These are phyloP conservation scores for Tridacna crocea DNA, from an alignment of 2,888 invertebrate species.

Conservation along the genomic window DNA sequence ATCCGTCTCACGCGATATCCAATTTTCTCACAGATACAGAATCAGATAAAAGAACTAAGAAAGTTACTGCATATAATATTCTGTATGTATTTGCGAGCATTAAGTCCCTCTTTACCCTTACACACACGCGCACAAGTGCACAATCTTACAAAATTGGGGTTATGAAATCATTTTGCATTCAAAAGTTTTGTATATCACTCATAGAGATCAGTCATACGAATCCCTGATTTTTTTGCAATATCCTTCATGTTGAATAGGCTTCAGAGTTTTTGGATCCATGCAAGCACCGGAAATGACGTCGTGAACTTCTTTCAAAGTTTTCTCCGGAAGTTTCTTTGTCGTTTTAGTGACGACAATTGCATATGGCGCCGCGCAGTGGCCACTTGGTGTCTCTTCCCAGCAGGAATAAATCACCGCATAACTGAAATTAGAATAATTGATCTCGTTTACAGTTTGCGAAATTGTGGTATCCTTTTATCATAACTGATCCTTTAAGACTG, in stretches of 20 bases:
- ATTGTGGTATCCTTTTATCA: no score
- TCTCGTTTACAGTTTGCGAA: no score
- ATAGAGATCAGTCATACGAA: conserved; percentile 2
- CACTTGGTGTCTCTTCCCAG: conserved; percentile 52
- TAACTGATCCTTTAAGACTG: no score
- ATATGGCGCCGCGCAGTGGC: conserved; percentile 47
- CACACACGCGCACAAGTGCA: no score
- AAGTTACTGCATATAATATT: no score
- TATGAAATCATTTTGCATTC: no score
- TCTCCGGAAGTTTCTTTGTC: conserved; percentile 29
- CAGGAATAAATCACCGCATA: conserved; percentile 57
- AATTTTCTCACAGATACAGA: no score
- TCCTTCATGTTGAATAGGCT: conserved; percentile 40
- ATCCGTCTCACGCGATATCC: no score
- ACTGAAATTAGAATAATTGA: conserved; percentile 28
- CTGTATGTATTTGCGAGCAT: no score
- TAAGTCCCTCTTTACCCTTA: no score
- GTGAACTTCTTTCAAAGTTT: conserved; percentile 32
- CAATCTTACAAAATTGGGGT: no score
- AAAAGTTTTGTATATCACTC: not conserved
- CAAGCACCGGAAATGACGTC: conserved; percentile 34
- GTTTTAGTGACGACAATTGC: conserved; percentile 38
- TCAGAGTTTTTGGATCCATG: conserved; percentile 41
- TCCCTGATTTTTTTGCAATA: conserved; percentile 44
- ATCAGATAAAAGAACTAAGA: no score